Conservation (phyloP, 2,113 vertebrate genomes). For the Melozone crissalis region DNA sequence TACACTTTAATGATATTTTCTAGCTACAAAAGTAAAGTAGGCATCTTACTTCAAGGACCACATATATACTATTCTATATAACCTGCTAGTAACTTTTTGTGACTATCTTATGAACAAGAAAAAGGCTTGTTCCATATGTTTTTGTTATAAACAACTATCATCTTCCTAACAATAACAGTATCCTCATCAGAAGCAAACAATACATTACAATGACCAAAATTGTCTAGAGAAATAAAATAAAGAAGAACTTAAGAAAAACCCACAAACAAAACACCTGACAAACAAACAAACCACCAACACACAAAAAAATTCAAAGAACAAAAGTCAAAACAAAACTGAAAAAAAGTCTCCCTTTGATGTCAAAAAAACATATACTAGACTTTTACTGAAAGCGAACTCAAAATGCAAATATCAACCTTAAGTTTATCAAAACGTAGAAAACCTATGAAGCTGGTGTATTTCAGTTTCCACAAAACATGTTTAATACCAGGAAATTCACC, state of each 20-base stretch:
- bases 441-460: accelerated
- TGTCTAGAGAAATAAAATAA: not conserved
- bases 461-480: accelerated
- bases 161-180: not conserved
- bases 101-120: not conserved
- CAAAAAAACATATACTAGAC: accelerated
- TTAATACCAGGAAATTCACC: accelerated
- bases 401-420: accelerated
- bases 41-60: not conserved
- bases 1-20: not conserved
- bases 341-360: accelerated
- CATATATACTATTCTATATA: too few relatives aligned
- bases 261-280: accelerated
- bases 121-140: not conserved
- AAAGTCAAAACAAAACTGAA: accelerated
- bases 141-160: not conserved
- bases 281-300: too few relatives aligned
- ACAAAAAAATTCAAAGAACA: accelerated
- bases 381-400: not conserved
- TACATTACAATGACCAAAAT: not conserved
- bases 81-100: not conserved
- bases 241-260: not conserved
- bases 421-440: not conserved
- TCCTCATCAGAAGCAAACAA: not conserved
- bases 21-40: not conserved